A percentile compares a stretch with the other conserved stretches of the same genome.
Conservation (phyloP, 2,113 vertebrate genomes). For the Cacatua alba region DNA sequence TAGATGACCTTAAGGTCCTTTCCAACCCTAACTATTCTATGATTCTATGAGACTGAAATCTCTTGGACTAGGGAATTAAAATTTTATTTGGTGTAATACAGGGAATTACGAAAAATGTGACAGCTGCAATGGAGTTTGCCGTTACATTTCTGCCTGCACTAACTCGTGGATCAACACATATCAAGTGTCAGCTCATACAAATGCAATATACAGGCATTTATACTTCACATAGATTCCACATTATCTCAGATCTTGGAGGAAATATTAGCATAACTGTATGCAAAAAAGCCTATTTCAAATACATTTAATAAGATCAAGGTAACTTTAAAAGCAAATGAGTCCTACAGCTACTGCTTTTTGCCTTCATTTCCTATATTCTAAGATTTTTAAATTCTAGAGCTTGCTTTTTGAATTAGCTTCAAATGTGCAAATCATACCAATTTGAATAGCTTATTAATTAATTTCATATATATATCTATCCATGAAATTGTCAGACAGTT, state of each 20-base stretch:
- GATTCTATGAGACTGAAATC: not conserved
- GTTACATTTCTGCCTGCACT: not conserved
- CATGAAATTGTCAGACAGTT: conserved; percentile 22
- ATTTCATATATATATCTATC: not conserved
- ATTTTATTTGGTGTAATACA: not conserved
- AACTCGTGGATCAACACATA: not conserved
- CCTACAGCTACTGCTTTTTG: not conserved
- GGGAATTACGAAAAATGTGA: not conserved
- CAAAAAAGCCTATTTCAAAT: not conserved
- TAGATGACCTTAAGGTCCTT: not conserved
- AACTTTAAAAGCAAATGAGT: conserved; percentile 4
- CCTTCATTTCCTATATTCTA: conserved; percentile 26
- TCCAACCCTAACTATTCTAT: not conserved
- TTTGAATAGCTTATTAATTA: conserved; percentile 41
- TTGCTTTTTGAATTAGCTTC: conserved; percentile 32
- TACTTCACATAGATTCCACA: not conserved
- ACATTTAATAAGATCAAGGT: conserved; percentile 17
- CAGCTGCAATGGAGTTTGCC: not conserved
- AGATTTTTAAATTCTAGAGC: conserved; percentile 35
- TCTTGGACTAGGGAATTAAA: not conserved
- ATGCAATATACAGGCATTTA: not conserved
- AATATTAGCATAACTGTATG: not conserved
- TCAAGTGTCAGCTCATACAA: not conserved
- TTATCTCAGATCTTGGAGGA: not conserved
- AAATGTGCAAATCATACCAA: conserved; percentile 17